Base-by-base conservation (phyloP, 2,888 invertebrate genomes). In the Entomobrya proxima region DNA sequence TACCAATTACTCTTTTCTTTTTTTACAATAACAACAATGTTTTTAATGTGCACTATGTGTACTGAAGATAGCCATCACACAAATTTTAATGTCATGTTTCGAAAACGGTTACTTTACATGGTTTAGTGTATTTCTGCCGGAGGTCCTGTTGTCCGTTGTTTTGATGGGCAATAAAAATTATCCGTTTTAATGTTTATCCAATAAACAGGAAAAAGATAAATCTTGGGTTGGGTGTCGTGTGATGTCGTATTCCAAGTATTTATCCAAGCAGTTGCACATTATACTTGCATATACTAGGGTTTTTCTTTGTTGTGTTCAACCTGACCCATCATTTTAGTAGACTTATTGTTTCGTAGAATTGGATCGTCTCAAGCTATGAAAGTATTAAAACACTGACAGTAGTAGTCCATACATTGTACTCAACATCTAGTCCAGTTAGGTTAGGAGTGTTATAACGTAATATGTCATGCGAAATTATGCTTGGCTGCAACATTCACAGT, bases 81-180 rank as follows among this genome's bases (percentile, higher is more conserved):
- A 7, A 11, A 5, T 37, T 5, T 37, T 37, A 47, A 13, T 47
- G n/a, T n/a, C 47, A 9, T 47, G 47, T 47, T 47, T 47, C 13
- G 47, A 47, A 9, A 47, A 40, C 6, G 5, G 40, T 11, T 9
- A 11, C 11, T 40, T 47, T 47, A n/a, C 13, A 40, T 11, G 40
- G 11, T n/a, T n/a, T 55, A 24, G 58, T 44, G 27, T 47, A 35
- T 35, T n/a, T 61, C 47, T 44, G 72, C 72, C 72, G 27, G n/a
- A 13, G 72, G 72, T 35, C 7, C 15, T 44, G 15, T 27, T 24
- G 13, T 27, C 72, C 72, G 72, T 44, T 72, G 72, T 32, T 72
- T 69, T 72, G 40, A 44, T 72, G 47, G 72, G 47, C 72, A 61
- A 61, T 61, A 61, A 61, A 61, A 61, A 61, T 61, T 61, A 61